Conservation (phyloP, 1,140 invertebrate species). For the Dendrolimus kikuchii region DNA sequence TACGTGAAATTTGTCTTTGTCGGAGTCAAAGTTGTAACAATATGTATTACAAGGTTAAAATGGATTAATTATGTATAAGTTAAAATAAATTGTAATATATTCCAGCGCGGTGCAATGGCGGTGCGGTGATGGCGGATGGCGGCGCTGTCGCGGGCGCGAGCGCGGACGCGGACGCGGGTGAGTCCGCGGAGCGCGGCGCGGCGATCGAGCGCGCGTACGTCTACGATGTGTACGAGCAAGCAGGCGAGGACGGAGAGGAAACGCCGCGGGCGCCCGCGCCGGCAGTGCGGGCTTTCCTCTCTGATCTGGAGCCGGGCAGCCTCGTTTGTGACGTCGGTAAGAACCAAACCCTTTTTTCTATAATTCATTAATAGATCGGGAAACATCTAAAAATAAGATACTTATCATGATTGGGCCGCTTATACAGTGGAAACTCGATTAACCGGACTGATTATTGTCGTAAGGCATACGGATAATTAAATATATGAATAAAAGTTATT, state of each 20-base stretch:
- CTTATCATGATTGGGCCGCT: no score
- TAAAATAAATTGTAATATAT: conserved; percentile 7
- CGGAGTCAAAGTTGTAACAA: no score
- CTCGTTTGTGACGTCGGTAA: conserved; percentile 94
- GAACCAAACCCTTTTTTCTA: conserved; percentile 24
- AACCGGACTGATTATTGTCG: no score
- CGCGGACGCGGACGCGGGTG: conserved; percentile 37
- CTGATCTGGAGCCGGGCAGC: conserved; percentile 90
- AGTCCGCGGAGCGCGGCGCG: conserved; percentile 72
- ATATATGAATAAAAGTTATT: no score
- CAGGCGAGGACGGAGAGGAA: conserved; percentile 75
- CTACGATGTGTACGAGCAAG: conserved; percentile 93
- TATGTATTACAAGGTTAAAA: no score
- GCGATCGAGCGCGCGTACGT: conserved; percentile 95
- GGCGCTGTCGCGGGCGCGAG: conserved; percentile 33
- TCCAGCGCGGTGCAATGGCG: conserved; percentile 48
- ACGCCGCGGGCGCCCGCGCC: conserved; percentile 86
- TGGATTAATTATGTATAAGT: no score
- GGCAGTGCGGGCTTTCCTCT: conserved; percentile 88
- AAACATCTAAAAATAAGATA: no score
- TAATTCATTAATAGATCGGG: no score
- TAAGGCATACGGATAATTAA: no score
- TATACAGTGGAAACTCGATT: no score
- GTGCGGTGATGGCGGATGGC: conserved; percentile 62
- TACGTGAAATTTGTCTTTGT: no score